Evolutionary conservation across 2,113 vertebrate species (phyloP), one percentile per base, ranked within the genome.

Genomic region (Bos javanicus): DNA sequence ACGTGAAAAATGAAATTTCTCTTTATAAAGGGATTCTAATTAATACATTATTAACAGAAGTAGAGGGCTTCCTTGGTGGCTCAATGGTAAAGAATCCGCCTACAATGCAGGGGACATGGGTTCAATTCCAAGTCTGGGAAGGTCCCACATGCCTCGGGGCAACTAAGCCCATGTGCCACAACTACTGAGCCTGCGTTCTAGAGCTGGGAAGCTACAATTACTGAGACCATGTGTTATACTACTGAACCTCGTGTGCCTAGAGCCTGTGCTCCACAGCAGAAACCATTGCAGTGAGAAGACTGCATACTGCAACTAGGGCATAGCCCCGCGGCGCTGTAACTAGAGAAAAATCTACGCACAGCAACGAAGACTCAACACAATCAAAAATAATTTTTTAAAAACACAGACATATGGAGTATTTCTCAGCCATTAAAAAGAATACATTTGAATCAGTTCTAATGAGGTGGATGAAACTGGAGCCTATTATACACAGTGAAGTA

Each of bases 321-420:
- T 15, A 62, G 13, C 60, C 12, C 30, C 0, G 3, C 1, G 0
- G 3, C 3, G 1, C 60, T 64, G 6, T 33, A 64, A 64, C 30
- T 64, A 64, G 7, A 64, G 30, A 33, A 64, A 64, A 64, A 64
- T 30, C 30, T 64, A 64, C 0, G 3, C 15, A 64, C 1, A 33
- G 62, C 30, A 64, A 64, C 3, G 1, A 17, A 64, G 30, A 33
- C 30, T 33, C 30, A 33, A 33, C 6, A 64, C 30, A 33, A 64
- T 30, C 30, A 64, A 64, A 64, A 64, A 7, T 64, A 64, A 56
- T 56, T 60, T 50, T 56, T 19, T 2, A 28, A 28, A 62, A 30
- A 33, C 46, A 16, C 8, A 71, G 8, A 71, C 19, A 23, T 71
- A 36, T 43, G 43, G 43, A 43, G 43, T 43, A 43, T 43, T 43